These are phyloP conservation scores for Chrosomus eos DNA, from an alignment of 2,797 vertebrate genomes.

Conservation along the genomic window DNA sequence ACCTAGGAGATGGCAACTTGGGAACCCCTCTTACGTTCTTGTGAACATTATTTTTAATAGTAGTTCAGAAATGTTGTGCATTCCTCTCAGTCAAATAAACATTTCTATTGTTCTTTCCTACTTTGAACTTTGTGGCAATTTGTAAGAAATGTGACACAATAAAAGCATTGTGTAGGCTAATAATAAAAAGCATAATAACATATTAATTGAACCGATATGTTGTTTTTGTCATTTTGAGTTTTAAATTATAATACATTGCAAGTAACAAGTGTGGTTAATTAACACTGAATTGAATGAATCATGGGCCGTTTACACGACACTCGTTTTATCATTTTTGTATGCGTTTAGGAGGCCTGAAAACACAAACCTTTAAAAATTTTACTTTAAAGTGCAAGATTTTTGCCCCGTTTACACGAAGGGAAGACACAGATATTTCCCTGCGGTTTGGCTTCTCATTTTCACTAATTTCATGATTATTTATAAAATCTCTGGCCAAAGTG, in stretches of 20 bases:
- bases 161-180: neutral
- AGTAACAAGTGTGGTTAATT: neutral
- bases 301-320: no score
- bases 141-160: neutral
- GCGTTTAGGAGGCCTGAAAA: neutral
- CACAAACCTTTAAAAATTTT: no score
- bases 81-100: neutral
- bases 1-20: conserved; percentile 32
- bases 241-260: neutral
- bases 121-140: neutral
- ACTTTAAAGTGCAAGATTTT: no score
- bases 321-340: no score
- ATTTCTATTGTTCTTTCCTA: neutral
- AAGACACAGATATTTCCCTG: no score
- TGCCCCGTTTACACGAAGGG: no score
- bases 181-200: neutral
- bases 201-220: neutral
- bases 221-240: neutral
- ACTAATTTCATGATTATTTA: no score
- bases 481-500: no score
- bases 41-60: neutral
- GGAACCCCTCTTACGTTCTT: conserved; percentile 56
- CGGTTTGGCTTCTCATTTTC: no score
- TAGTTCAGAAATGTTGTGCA: neutral
- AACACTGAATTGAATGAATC: neutral